A percentile compares a stretch with the other conserved stretches of the same genome.
Evolutionary conservation across 2,113 vertebrate genomes (phyloP).

Genomic region (Telmatochromis brachygnathus): DNA sequence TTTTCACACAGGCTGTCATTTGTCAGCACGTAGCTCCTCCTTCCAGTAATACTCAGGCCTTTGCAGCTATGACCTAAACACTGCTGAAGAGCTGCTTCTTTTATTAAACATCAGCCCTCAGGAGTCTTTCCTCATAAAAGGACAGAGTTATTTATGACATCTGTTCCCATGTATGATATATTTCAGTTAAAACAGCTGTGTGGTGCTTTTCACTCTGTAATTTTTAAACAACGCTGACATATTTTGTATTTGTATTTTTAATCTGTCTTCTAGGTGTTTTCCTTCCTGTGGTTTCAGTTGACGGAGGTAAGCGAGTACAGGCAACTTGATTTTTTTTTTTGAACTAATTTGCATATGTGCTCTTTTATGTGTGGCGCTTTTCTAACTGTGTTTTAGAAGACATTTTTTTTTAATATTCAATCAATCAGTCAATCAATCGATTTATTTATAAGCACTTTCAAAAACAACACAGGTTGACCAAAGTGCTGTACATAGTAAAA

Average conservation of each 20-base stretch:
- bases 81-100: background rate
- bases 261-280: background rate
- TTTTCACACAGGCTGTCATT: background rate
- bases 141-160: background rate
- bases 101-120: background rate
- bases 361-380: accelerated
- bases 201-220: background rate
- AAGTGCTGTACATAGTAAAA: background rate
- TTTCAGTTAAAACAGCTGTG: background rate
- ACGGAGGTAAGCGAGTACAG: accelerated
- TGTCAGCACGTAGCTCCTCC: background rate
- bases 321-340: background rate
- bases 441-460: background rate
- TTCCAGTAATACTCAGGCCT: background rate
- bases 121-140: background rate
- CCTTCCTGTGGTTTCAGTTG: background rate
- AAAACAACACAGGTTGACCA: background rate
- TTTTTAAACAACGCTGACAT: background rate
- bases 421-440: background rate
- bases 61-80: background rate
- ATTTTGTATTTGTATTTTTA: background rate
- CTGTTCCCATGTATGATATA: background rate
- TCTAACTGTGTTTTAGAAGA: background rate
- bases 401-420: background rate
- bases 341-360: background rate